phyloP scores from a whole-genome alignment of 2,113 vertebrate species.

The Romanogobio albipinnatus region DNA sequence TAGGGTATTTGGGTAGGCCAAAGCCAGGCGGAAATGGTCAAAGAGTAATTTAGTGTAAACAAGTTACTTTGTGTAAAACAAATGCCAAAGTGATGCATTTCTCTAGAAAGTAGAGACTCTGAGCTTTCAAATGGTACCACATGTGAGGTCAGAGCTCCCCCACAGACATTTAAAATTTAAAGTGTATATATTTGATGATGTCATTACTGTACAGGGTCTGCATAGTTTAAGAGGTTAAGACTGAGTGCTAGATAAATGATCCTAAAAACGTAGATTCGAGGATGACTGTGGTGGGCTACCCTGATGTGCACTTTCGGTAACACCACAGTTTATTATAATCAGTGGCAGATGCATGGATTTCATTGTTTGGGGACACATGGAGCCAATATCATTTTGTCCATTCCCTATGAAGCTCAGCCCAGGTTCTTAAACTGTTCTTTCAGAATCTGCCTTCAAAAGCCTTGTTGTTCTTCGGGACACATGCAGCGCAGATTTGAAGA shows the following conservation, averaged over 20 bases:
- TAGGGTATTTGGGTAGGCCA: too few relatives aligned
- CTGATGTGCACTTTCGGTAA: constrained; percentile 53
- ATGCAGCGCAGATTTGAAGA: constrained; percentile 55
- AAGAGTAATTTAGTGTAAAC: too few relatives aligned
- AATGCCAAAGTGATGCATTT: too few relatives aligned
- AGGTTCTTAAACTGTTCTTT: constrained; percentile 42
- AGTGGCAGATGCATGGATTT: constrained; percentile 45
- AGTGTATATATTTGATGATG: too few relatives aligned
- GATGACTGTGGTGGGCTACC: constrained; percentile 40
- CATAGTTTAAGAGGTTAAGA: too few relatives aligned
- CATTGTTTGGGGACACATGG: constrained; percentile 43
- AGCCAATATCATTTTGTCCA: constrained; percentile 51
- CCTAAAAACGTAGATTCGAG: neutral
- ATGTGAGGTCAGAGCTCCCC: too few relatives aligned
- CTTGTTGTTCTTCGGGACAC: constrained; percentile 58
- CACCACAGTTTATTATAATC: constrained; percentile 48
- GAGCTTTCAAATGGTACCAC: too few relatives aligned
- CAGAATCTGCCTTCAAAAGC: constrained; percentile 53
- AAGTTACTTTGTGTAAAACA: too few relatives aligned
- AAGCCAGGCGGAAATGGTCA: too few relatives aligned
- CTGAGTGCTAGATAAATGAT: constrained; percentile 1
- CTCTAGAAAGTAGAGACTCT: too few relatives aligned
- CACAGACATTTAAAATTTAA: too few relatives aligned
- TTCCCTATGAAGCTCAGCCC: constrained; percentile 36
- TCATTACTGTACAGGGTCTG: too few relatives aligned